Evolutionary conservation across 2,113 vertebrate species (phyloP).

Genomic region (Phalacrocorax pelagicus): DNA sequence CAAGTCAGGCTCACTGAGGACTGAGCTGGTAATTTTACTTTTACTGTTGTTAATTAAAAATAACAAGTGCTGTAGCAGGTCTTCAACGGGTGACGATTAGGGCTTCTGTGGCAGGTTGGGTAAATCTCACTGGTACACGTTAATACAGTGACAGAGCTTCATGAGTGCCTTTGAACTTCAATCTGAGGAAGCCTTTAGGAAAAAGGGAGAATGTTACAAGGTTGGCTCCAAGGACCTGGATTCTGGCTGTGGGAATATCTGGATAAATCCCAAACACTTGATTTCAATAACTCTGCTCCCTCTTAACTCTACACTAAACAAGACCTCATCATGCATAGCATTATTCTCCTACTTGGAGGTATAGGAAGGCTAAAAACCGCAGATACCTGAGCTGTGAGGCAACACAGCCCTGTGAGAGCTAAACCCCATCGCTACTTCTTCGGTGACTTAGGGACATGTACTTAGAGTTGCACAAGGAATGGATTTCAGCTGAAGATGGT

Average conservation of each 20-base stretch:
- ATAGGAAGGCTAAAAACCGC: not conserved
- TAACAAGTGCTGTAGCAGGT: not conserved
- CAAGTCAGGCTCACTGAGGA: not conserved
- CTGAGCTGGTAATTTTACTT: conserved; percentile 17
- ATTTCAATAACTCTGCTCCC: not conserved
- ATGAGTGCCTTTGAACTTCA: not conserved
- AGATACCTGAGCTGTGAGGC: not conserved
- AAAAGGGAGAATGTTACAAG: not conserved
- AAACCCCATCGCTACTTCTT: not conserved
- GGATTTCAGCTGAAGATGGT: not conserved
- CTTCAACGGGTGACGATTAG: not conserved
- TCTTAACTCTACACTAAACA: not conserved
- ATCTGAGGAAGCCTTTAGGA: not conserved
- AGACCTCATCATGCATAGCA: not conserved
- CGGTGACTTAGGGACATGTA: not conserved
- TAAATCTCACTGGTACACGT: not conserved
- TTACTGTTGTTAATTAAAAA: conserved; percentile 26
- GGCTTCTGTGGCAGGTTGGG: not conserved
- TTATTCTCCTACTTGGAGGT: not conserved
- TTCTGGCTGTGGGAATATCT: not conserved
- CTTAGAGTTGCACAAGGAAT: not conserved
- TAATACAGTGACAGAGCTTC: not conserved
- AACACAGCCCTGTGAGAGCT: not conserved
- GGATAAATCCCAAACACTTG: not conserved
- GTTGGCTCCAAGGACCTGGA: not conserved